Evolutionary conservation across 2,797 vertebrate species (phyloP).

Genomic region (Naso thynnoides): DNA sequence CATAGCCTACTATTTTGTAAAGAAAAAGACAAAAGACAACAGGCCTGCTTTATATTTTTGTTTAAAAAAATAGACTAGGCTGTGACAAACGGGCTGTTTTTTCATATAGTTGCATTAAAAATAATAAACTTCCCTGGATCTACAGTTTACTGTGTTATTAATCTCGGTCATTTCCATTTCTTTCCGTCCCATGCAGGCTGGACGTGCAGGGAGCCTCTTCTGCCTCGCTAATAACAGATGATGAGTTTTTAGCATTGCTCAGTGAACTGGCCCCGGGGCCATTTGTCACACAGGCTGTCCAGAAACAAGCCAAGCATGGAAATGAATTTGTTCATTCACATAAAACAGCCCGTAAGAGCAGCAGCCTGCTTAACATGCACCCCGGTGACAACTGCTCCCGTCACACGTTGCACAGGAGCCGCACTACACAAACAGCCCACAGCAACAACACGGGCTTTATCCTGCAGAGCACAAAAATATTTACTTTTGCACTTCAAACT

Average conservation of each 20-base stretch:
- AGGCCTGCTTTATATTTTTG: neutral
- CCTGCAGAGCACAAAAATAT: neutral
- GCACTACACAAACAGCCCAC: too few species aligned
- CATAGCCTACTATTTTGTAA: too few species aligned
- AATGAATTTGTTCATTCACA: constrained; percentile 83
- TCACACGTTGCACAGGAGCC: neutral
- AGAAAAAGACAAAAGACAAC: too few species aligned
- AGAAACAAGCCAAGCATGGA: constrained; percentile 79
- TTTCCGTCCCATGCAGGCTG: neutral
- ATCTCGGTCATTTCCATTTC: too few species aligned
- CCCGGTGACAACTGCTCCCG: constrained; percentile 47
- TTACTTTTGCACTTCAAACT: neutral
- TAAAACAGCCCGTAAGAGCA: constrained; percentile 65
- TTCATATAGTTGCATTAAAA: too few species aligned
- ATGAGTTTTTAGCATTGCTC: constrained; percentile 72
- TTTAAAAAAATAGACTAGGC: too few species aligned
- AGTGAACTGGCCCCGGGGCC: constrained; percentile 65
- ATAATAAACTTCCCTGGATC: too few species aligned
- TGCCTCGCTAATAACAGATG: constrained; percentile 68
- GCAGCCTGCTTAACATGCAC: constrained; percentile 54
- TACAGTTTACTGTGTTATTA: too few species aligned
- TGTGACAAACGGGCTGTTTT: too few species aligned
- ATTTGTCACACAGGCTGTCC: constrained; percentile 83
- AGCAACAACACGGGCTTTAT: neutral
- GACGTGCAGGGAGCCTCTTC: constrained; percentile 7